Evolutionary conservation across 2,797 vertebrate genomes (phyloP), one percentile per base, ranked within the genome.

Genomic region (Rhadinocentrus ornatus): DNA sequence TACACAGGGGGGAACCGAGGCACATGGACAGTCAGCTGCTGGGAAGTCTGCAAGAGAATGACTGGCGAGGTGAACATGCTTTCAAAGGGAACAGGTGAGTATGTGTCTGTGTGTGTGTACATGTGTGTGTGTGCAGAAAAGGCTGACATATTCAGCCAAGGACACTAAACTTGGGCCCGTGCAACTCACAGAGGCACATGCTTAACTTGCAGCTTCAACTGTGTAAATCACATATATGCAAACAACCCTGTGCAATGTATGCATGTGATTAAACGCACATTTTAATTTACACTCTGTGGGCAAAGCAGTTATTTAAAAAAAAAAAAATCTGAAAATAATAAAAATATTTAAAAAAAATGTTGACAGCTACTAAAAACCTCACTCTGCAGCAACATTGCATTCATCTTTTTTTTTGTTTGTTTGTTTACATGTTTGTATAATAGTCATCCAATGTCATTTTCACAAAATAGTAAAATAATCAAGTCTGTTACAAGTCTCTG

Each of bases 191-290:
- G 71, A 35, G 69, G 63, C 62, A 70, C 83, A 77, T 91, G 82
- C 87, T 86, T n/a, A 64, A 76, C 89, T 82, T 77, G 88, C 86
- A 86, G 44, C 63, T 73, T 82, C 65, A 57, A 81, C 61, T 22
- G 69, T 72, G 70, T 81, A 77, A 73, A 84, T 73, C 62, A 76
- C 69, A 69, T 39, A 81, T 81, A 85, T 88, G 84, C 74, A 93
- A 85, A 86, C 88, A 80, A 69, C 62, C 76, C 75, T 73, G 57
- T 70, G 68, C 70, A 75, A 83, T 71, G 78, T 71, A 61, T 27
- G 35, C 10, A 50, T 44, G 58, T 27, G 8, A 26, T 11, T 26
- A 10, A 11, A 24, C 20, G 16, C 7, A 41, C 22, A 39, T 35
- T 24, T 22, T 37, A 26, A 3, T 26, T 26, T 1, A 15, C 58